Base-by-base conservation (phyloP, 2,888 invertebrate species). In the Congeria kusceri region DNA sequence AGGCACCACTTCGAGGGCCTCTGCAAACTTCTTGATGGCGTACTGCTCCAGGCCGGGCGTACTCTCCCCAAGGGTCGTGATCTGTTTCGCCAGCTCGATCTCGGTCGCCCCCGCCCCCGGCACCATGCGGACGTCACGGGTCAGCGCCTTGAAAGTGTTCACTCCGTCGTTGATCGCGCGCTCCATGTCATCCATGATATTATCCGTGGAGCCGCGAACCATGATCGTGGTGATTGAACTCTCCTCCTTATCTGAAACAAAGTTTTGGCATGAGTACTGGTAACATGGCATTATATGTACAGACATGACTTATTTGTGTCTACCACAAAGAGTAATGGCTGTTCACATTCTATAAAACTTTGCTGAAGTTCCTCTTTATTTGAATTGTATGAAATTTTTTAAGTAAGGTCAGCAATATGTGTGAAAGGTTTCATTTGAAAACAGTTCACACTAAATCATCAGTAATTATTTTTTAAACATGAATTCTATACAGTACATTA, bases 181-280 rank as follows among this genome's bases (percentile, higher is more conserved):
- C 94, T 99, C 99, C 90, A 99, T 96, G 91, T 99, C 99, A 93
- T 99, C 99, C 97, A 99, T 98, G 91, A 97, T 97, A 93, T 99
- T 99, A 86, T 99, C 98, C 4, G 99, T 99, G 0, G 99, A 96
- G 0, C 99, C 99, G 84, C 99, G 95, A 79, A 99, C 95, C 15
- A 99, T 96, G 87, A 99, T 96, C 0, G 99, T 99, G 0, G 98
- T 95, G 80, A 99, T 97, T 65, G 96, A 96, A 3, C 97, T 97
- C 89, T 98, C 97, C 76, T 94, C 94, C 79, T 96, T 96, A 73
- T 94, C 94, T 94, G 86, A 5, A 85, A 69, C 0, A 28, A 58
- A 3, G 23, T 39, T n/a, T n/a, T n/a, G n/a, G n/a, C n/a, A n/a
- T n/a, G n/a, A n/a, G n/a, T n/a, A n/a, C n/a, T n/a, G n/a, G n/a